Conservation (phyloP, 2,888 invertebrate species). For the Thysanoteuthis rhombus region DNA sequence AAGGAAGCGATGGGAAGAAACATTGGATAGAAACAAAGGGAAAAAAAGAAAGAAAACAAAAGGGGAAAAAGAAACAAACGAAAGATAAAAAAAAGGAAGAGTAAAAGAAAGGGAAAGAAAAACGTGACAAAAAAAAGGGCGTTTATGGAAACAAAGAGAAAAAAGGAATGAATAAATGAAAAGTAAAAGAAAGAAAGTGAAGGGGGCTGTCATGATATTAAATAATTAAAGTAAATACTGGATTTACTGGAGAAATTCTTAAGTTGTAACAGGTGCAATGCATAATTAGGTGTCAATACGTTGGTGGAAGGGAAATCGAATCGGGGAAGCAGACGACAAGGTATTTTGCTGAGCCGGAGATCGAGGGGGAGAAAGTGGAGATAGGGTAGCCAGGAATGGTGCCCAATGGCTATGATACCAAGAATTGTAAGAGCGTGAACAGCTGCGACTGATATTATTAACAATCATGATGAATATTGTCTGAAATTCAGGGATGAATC, state of each 20-base stretch:
- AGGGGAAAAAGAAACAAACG: no score
- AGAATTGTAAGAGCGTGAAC: background rate
- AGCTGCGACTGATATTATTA: background rate
- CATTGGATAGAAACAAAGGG: no score
- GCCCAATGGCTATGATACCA: background rate
- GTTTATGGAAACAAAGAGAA: no score
- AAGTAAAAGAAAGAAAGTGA: background rate
- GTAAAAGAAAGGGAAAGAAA: no score
- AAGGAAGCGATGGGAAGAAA: no score
- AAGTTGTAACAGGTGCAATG: background rate
- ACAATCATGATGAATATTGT: background rate
- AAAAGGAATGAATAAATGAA: no score
- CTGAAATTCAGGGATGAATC: no score
- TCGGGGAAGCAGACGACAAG: background rate
- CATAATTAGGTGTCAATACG: background rate
- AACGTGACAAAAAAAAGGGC: no score
- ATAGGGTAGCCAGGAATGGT: background rate
- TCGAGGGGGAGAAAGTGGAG: background rate
- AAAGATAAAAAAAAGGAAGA: no score
- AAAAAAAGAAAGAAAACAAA: no score
- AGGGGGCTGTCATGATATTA: background rate
- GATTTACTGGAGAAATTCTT: background rate
- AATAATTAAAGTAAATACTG: background rate
- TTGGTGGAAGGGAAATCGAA: background rate
- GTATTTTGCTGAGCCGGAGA: background rate